Evolutionary conservation across 2,113 vertebrate genomes (phyloP).

Genomic region (Oenanthe melanoleuca): DNA sequence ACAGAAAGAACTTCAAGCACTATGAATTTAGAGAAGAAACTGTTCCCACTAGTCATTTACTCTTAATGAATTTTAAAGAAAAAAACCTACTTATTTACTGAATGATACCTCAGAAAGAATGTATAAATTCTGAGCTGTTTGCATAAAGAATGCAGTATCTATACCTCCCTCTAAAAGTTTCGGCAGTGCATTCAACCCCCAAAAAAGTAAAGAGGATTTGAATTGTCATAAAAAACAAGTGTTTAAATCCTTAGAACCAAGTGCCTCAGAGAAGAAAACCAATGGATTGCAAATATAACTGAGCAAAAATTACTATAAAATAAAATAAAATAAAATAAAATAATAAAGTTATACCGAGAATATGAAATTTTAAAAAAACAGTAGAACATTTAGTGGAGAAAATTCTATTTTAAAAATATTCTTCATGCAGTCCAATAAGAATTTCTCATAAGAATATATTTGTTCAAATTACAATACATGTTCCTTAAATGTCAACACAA

Average conservation of each 20-base stretch:
- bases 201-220: neutral
- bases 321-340: neutral
- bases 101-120: neutral
- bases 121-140: constrained; percentile 10
- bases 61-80: constrained; percentile 20
- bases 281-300: neutral
- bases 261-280: neutral
- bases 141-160: neutral
- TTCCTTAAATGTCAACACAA: neutral
- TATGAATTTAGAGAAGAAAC: constrained; percentile 15
- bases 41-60: constrained; percentile 21
- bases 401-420: neutral
- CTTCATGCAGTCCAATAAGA: neutral
- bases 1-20: constrained; percentile 20
- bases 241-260: neutral
- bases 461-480: neutral
- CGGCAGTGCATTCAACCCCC: neutral
- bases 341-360: neutral
- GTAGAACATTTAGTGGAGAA: neutral
- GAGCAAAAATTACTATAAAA: neutral
- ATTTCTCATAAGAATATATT: neutral
- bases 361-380: neutral
- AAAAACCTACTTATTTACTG: neutral
- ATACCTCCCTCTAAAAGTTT: neutral
- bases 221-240: neutral